Evolutionary conservation across 2,113 vertebrate species (phyloP).

Genomic region (Gymnocephalus cernua): DNA sequence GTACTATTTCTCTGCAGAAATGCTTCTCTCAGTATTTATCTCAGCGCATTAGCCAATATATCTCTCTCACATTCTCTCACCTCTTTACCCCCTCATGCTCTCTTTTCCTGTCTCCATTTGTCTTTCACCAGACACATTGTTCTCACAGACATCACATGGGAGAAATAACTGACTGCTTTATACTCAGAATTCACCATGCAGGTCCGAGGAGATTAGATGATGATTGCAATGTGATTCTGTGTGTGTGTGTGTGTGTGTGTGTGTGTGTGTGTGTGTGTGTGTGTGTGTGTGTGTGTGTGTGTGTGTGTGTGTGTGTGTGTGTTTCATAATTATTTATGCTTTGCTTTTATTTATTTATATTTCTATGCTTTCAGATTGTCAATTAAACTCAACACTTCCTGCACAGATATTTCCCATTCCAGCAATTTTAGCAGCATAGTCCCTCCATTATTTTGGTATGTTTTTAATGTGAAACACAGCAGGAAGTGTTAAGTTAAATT

Average conservation of each 20-base stretch:
- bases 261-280: background rate
- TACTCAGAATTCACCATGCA: background rate
- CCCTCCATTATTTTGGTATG: background rate
- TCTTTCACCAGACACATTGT: background rate
- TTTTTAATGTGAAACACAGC: background rate
- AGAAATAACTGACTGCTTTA: slow-evolving; percentile 25
- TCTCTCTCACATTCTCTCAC: background rate
- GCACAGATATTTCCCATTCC: background rate
- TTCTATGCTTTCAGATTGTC: too few relatives aligned
- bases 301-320: too few relatives aligned
- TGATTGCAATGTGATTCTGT: background rate
- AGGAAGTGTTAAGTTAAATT: background rate
- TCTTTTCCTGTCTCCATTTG: background rate
- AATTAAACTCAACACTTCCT: background rate
- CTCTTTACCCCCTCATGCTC: background rate
- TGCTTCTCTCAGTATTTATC: slow-evolving; percentile 24
- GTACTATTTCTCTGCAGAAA: background rate
- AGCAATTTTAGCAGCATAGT: background rate
- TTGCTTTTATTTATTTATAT: too few relatives aligned
- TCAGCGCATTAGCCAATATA: slow-evolving; percentile 25
- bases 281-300: background rate
- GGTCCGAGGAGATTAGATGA: background rate
- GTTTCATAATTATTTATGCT: background rate
- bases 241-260: background rate
- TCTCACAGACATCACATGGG: background rate